Base-by-base conservation (phyloP, 2,888 invertebrate genomes). In the Microctonus aethiopoides region DNA sequence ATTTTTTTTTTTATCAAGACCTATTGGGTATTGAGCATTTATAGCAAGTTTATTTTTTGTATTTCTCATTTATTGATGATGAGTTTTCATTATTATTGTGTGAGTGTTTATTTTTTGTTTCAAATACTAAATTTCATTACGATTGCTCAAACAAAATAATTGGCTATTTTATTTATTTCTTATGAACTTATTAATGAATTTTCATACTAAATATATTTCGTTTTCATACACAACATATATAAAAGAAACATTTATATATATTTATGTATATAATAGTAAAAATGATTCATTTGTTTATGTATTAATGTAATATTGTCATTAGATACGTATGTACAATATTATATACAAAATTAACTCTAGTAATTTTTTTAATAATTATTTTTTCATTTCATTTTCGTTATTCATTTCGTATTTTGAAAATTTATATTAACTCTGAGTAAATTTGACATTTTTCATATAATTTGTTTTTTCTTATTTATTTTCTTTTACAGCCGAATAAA, bases 311-410 rank as follows among this genome's bases (percentile, higher is more conserved):
- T 76, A 78, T 81, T 79, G 75, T 83, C 80, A 78, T 84, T 78
- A 76, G 76, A 79, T 81, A 78, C 80, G 75, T 85, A 85, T 86
- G 75, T 86, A 85, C 84, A 85, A 76, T 79, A 74, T 71, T 82
- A 84, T 84, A 74, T 84, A 84, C 83, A 84, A 68, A 71, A 73
- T 77, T 68, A 57, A 57, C 41, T 67, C 56, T 39, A 16, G 32
- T 46, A 6, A 36, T 59, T 2, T 61, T 36, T 60, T 57, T 29
- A n/a, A n/a, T n/a, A n/a, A n/a, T 20, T 39, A 3, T 46, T 46
- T 46, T 7, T 46, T 46, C 7, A 57, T 57, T 32, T 51, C 9
- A 54, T 29, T 36, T 62, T 16, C 20, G 16, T 46, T 46, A 9
- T 46, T 46, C 20, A 46, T 46, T 46, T 46, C 6, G 16, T 20